phyloP scores from a whole-genome alignment of 1,140 invertebrate species.

The Solenopsis fugax region DNA sequence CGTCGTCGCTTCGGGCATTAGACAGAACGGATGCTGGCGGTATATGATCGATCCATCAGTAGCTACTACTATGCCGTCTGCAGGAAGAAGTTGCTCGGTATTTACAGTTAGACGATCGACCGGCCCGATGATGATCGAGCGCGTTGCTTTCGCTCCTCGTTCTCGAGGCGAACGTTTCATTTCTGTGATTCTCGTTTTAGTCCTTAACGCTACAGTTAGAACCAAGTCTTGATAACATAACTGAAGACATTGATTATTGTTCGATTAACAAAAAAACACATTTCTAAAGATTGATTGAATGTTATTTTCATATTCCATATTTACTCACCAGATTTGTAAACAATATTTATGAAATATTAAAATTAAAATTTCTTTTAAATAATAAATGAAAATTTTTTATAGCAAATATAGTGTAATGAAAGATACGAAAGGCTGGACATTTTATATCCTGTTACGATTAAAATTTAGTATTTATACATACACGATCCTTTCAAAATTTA shows the following conservation, averaged over 20 bases:
- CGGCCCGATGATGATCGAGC: constrained; percentile 64
- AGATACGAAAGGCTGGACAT: not conserved
- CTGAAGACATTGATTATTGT: not conserved
- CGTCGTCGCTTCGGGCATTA: constrained; percentile 65
- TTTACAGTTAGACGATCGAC: constrained; percentile 77
- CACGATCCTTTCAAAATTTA: constrained; percentile 8
- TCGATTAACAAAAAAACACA: not conserved
- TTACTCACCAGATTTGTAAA: not conserved
- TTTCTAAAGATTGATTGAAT: not conserved
- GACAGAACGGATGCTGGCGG: constrained; percentile 46
- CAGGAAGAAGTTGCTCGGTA: constrained; percentile 65
- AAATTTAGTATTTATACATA: not conserved
- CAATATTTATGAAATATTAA: not conserved
- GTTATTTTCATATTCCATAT: not conserved
- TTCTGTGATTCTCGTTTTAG: constrained; percentile 30
- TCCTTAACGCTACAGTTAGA: not conserved
- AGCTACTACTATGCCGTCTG: constrained; percentile 46
- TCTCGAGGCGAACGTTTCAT: constrained; percentile 59
- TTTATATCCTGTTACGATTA: not conserved
- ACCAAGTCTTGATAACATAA: not conserved
- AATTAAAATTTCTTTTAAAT: not conserved
- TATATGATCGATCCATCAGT: constrained; percentile 65
- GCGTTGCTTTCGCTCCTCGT: constrained; percentile 75
- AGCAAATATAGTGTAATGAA: not conserved
- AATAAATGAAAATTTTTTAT: not conserved